A percentile compares a stretch with the other conserved stretches of the same genome.
Conservation (phyloP, 2,888 invertebrate genomes). For the Watsonalla binaria region DNA sequence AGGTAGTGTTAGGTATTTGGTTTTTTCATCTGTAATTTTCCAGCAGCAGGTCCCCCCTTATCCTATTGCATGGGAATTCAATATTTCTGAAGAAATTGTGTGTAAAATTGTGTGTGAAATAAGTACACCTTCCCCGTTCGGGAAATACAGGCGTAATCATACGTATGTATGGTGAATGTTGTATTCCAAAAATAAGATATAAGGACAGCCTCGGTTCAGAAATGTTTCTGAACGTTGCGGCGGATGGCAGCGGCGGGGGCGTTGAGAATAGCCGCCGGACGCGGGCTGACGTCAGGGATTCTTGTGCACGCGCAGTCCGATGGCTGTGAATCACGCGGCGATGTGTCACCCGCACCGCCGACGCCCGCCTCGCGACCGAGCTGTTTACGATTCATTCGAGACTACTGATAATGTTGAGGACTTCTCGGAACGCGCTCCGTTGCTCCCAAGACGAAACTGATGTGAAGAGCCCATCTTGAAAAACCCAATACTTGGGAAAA, state of each 20-base stretch:
- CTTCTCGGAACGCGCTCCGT: conserved; percentile 42
- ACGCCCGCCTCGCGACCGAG: conserved; percentile 21
- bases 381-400: conserved; percentile 43
- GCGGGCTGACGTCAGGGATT: conserved; percentile 66
- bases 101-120: too few species aligned
- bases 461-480: too few species aligned
- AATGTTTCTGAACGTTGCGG: conserved; percentile 5
- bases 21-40: too few species aligned
- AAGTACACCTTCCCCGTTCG: too few species aligned
- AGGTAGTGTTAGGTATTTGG: neutral
- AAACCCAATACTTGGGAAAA: too few species aligned
- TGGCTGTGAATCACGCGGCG: conserved; percentile 61
- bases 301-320: conserved; percentile 53
- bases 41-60: too few species aligned
- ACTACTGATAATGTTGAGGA: conserved; percentile 33
- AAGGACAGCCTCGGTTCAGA: too few species aligned
- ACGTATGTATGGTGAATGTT: too few species aligned
- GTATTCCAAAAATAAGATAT: too few species aligned
- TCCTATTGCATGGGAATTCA: too few species aligned
- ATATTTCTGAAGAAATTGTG: too few species aligned
- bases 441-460: conserved; percentile 19
- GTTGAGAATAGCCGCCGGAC: conserved; percentile 53
- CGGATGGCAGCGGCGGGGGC: neutral
- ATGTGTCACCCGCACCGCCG: conserved; percentile 59
- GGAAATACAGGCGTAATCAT: too few species aligned